Percentiles rank a stretch among this genome's conserved stretches.
phyloP scores from a whole-genome alignment of 2,113 vertebrate species.

The Crotalus helleri region DNA sequence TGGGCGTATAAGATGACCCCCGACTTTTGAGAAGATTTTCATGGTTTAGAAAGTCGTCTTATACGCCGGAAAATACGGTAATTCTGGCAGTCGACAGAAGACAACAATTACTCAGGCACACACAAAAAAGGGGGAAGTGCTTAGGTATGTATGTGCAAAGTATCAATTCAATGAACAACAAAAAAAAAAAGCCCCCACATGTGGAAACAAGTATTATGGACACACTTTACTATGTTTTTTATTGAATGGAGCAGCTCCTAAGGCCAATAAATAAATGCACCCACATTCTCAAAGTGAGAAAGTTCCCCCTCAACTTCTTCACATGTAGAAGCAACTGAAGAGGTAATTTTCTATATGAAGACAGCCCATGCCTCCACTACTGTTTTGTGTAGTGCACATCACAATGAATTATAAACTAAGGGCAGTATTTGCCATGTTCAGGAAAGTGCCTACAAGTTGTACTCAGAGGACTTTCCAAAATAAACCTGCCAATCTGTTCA shows the following conservation, averaged over 20 bases:
- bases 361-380: background rate
- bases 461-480: background rate
- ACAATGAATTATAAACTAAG: background rate
- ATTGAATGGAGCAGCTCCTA: background rate
- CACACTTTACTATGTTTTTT: background rate
- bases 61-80: too few species aligned
- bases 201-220: background rate
- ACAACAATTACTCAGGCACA: too few species aligned
- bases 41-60: too few species aligned
- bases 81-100: background rate
- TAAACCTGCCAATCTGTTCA: background rate
- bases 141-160: background rate
- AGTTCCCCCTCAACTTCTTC: background rate
- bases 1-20: too few species aligned
- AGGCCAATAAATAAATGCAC: background rate
- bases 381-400: background rate
- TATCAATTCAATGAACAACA: background rate
- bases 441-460: background rate
- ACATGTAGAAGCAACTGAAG: background rate
- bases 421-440: background rate
- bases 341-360: background rate
- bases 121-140: background rate
- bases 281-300: background rate
- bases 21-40: too few species aligned
- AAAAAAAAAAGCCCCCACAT: background rate